These are phyloP conservation scores for Mormyrus proboscirostris DNA, from an alignment of 2,797 vertebrate genomes.

Conservation along the genomic window DNA sequence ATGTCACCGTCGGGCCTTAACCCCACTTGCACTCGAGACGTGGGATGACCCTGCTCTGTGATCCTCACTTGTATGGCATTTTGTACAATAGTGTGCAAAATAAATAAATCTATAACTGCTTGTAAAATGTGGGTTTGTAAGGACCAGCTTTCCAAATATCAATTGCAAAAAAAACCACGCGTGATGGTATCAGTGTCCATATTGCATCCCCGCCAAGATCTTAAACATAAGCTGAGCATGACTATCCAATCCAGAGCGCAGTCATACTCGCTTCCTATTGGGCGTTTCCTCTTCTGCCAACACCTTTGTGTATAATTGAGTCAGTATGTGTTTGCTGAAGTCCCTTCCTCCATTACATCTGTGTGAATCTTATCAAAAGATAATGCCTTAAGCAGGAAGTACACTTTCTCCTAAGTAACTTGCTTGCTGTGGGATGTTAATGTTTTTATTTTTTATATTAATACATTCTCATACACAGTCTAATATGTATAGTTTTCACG, in stretches of 20 bases:
- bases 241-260: neutral
- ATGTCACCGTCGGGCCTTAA: neutral
- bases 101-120: neutral
- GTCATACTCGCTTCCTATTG: neutral
- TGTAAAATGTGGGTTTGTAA: neutral
- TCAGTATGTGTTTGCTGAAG: neutral
- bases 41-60: neutral
- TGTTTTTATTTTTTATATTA: conserved; percentile 57
- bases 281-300: neutral
- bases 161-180: neutral
- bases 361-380: neutral
- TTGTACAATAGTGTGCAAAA: neutral
- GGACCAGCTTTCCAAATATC: neutral
- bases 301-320: neutral
- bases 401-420: conserved; percentile 13
- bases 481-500: conserved; percentile 42
- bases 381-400: neutral
- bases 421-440: conserved; percentile 25
- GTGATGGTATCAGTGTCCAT: neutral
- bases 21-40: neutral
- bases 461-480: conserved; percentile 64
- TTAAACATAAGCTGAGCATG: neutral
- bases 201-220: neutral
- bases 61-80: neutral
- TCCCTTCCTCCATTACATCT: neutral